A percentile compares a stretch with the other conserved stretches of the same genome.
phyloP scores from a whole-genome alignment of 2,888 invertebrate species.

The Andrena fulva region DNA sequence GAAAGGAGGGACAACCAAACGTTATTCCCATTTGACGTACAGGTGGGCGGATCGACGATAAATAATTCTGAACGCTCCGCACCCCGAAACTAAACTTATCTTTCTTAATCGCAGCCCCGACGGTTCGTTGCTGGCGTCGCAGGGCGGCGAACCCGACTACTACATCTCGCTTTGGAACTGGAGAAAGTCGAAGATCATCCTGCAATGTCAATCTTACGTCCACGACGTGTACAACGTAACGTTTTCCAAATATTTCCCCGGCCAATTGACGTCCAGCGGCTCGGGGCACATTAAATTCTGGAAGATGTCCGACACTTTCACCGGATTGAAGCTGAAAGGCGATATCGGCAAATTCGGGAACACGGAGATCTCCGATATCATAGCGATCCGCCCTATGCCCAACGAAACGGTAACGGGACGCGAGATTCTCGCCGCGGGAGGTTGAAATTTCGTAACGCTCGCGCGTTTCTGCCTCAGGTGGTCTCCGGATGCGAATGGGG shows the following conservation, averaged over 20 bases:
- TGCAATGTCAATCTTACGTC: slow-evolving; percentile 93
- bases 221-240: slow-evolving; percentile 92
- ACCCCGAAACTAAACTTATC: slow-evolving; percentile 16
- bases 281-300: slow-evolving; percentile 94
- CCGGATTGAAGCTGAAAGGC: slow-evolving; percentile 95
- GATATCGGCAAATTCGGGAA: slow-evolving; percentile 96
- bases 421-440: neutral
- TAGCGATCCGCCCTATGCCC: slow-evolving; percentile 93
- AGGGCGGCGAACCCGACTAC: slow-evolving; percentile 94
- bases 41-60: slow-evolving; percentile 85
- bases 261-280: slow-evolving; percentile 91
- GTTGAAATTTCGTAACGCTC: neutral
- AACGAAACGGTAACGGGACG: slow-evolving; percentile 91
- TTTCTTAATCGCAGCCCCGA: slow-evolving; percentile 87
- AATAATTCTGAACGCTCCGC: slow-evolving; percentile 10
- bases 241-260: slow-evolving; percentile 93
- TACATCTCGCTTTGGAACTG: slow-evolving; percentile 96
- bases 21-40: slow-evolving; percentile 91
- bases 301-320: slow-evolving; percentile 97
- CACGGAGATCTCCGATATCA: slow-evolving; percentile 95
- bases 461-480: slow-evolving; percentile 85
- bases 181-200: slow-evolving; percentile 90
- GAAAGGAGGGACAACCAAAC: slow-evolving; percentile 90
- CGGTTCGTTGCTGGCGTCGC: slow-evolving; percentile 92
- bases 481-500: slow-evolving; percentile 96